These are phyloP conservation scores for Ceratina calcarata DNA, from an alignment of 1,140 invertebrate genomes.

Conservation along the genomic window DNA sequence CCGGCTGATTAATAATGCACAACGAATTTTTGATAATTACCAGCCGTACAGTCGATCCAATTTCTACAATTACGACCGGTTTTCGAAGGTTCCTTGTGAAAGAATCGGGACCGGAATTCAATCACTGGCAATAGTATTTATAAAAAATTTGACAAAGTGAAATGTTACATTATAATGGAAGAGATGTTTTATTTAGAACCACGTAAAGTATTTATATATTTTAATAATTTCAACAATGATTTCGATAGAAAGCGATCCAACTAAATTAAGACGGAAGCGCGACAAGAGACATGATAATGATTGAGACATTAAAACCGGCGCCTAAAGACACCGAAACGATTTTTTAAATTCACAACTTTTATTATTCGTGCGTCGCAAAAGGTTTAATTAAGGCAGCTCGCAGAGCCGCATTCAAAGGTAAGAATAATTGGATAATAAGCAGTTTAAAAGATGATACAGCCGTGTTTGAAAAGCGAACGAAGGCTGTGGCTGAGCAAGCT, in stretches of 20 bases:
- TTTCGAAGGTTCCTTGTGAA: neutral
- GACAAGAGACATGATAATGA: neutral
- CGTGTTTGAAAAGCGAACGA: neutral
- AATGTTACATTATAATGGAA: neutral
- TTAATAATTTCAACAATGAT: too few species aligned
- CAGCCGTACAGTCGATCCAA: constrained; percentile 1
- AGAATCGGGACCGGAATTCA: neutral
- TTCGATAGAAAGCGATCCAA: neutral
- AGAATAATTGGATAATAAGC: constrained; percentile 60
- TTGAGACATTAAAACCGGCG: neutral
- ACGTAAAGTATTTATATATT: too few species aligned
- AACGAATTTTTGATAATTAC: constrained; percentile 27
- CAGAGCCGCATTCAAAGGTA: neutral
- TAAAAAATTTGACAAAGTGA: neutral
- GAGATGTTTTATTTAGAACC: too few species aligned
- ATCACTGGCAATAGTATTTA: neutral
- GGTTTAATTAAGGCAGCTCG: constrained; percentile 32
- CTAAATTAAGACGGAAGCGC: neutral
- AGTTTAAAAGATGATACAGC: constrained; percentile 40
- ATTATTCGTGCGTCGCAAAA: too few species aligned
- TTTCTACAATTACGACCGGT: constrained; percentile 13
- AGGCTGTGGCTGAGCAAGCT: neutral
- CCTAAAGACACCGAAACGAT: neutral
- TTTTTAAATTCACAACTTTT: too few species aligned
- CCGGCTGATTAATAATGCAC: constrained; percentile 35